Evolutionary conservation across 2,113 vertebrate species (phyloP).

Genomic region (Microcebus lehilahytsara): DNA sequence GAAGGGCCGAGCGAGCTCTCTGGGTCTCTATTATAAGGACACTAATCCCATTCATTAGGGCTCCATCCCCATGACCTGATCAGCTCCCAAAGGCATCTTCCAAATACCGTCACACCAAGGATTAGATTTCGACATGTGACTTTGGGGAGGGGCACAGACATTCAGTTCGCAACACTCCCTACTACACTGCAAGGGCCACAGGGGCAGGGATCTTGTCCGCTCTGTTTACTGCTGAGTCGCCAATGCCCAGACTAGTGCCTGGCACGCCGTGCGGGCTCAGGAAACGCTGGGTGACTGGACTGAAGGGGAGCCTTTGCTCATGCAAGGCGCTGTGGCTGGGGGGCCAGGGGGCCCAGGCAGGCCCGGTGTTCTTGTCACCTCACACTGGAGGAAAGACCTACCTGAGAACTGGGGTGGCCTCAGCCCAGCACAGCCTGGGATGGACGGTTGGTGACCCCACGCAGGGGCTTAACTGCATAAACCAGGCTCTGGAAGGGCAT

Average conservation of each 20-base stretch:
- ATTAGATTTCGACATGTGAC: background rate
- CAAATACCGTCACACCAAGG: background rate
- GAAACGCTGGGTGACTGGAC: background rate
- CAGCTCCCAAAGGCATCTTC: background rate
- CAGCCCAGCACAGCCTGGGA: background rate
- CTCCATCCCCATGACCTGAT: background rate
- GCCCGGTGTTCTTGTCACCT: background rate
- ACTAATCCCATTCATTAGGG: background rate
- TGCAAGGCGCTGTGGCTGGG: too few species aligned
- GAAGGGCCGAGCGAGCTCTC: background rate
- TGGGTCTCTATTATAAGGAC: background rate
- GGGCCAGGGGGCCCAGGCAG: too few species aligned
- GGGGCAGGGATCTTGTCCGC: background rate
- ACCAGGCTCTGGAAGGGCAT: background rate
- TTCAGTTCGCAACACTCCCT: background rate
- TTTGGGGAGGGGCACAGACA: background rate
- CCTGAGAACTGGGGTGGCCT: background rate
- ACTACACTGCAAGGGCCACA: background rate
- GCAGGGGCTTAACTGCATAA: background rate
- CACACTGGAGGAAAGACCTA: background rate
- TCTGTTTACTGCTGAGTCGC: background rate
- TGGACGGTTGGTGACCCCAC: background rate
- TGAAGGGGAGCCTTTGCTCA: background rate
- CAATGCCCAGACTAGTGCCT: too few species aligned
- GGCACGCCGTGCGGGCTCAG: background rate